phyloP scores from a whole-genome alignment of 1,140 invertebrate genomes.

The Zophobas morio region DNA sequence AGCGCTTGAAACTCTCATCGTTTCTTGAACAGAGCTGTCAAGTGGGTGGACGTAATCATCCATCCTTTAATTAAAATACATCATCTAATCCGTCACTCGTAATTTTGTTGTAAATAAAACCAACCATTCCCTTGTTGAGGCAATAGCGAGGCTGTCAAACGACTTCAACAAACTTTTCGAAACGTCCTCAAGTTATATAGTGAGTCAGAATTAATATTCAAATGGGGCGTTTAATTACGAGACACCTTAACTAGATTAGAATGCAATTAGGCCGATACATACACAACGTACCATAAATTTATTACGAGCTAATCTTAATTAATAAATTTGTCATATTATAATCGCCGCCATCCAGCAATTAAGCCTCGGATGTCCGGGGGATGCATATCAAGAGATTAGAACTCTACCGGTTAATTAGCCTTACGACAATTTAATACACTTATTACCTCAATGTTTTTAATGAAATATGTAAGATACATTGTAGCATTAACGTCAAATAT shows the following conservation, averaged over 20 bases:
- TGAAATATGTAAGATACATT: too few relatives aligned
- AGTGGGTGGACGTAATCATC: constrained; percentile 3
- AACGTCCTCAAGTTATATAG: constrained; percentile 10
- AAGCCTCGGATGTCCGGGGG: constrained; percentile 28
- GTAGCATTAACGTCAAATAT: neutral
- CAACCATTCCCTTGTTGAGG: constrained; percentile 17
- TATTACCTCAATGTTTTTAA: too few relatives aligned
- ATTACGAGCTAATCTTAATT: constrained; percentile 39
- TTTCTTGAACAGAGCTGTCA: constrained; percentile 12
- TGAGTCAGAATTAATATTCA: constrained; percentile 57
- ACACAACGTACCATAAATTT: constrained; percentile 25
- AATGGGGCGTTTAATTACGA: constrained; percentile 58
- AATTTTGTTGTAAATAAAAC: constrained; percentile 34
- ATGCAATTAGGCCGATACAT: constrained; percentile 49
- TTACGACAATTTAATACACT: neutral
- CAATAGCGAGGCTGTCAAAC: constrained; percentile 15
- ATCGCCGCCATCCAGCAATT: constrained; percentile 30
- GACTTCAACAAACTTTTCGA: constrained; percentile 31
- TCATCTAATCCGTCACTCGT: constrained; percentile 5
- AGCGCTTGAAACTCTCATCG: constrained; percentile 11
- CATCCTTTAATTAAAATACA: constrained; percentile 29
- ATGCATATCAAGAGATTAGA: constrained; percentile 33
- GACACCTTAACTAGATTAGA: constrained; percentile 57
- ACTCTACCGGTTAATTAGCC: constrained; percentile 20
- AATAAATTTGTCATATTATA: constrained; percentile 43